These are phyloP conservation scores for Pterophyllum scalare DNA, from an alignment of 2,113 vertebrate genomes.

Conservation along the genomic window DNA sequence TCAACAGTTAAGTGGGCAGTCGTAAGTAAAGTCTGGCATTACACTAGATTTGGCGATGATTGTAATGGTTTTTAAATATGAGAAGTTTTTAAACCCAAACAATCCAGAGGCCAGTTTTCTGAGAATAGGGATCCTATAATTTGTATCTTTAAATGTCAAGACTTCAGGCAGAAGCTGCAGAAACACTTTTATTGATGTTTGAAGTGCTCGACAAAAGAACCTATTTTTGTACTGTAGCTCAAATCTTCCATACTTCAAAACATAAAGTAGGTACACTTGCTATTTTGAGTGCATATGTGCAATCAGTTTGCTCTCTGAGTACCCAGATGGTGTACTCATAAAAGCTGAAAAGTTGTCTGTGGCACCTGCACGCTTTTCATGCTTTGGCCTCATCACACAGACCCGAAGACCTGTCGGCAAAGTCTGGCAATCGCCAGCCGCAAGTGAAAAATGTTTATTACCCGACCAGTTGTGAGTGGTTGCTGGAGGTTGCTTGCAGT, in stretches of 20 bases:
- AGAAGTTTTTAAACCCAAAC: neutral
- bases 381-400: neutral
- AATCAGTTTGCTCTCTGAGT: neutral
- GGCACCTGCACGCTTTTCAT: neutral
- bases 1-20: neutral
- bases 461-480: neutral
- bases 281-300: neutral
- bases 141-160: neutral
- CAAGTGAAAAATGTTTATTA: neutral
- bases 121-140: too few species aligned
- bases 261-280: neutral
- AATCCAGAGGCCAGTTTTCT: neutral
- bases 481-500: neutral
- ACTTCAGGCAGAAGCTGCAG: neutral
- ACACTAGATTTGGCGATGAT: neutral
- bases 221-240: neutral
- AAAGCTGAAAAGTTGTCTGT: neutral
- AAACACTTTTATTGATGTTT: neutral
- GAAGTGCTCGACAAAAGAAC: neutral
- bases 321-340: neutral
- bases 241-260: neutral
- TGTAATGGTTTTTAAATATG: neutral
- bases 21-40: slow-evolving; percentile 11
- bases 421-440: rapidly evolving
- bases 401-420: neutral